These are phyloP conservation scores for Pharmacophagus antenor DNA, from an alignment of 2,888 invertebrate species.

Conservation along the genomic window DNA sequence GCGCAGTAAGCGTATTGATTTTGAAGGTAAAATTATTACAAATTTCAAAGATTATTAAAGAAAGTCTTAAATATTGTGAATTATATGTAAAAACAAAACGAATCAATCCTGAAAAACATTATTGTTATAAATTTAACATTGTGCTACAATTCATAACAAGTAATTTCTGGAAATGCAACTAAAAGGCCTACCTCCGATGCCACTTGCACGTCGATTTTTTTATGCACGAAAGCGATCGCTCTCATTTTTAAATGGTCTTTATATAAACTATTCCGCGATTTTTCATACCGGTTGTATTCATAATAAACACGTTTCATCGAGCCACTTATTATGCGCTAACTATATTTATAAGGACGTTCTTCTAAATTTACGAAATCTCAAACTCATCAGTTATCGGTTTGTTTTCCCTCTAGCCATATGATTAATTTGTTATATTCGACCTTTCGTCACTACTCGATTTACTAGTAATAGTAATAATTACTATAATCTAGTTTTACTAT, in stretches of 20 bases:
- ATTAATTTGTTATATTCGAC: too few species aligned
- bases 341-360: slow-evolving; percentile 54
- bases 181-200: slow-evolving; percentile 34
- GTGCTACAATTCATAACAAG: slow-evolving; percentile 32
- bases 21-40: too few species aligned
- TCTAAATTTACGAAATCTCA: slow-evolving; percentile 38
- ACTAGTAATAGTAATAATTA: not conserved
- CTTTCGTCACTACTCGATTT: too few species aligned
- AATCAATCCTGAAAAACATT: not conserved
- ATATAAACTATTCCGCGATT: slow-evolving; percentile 61
- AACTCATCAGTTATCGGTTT: slow-evolving; percentile 36
- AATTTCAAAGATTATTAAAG: too few species aligned
- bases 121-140: slow-evolving; percentile 7
- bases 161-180: slow-evolving; percentile 45
- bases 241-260: slow-evolving; percentile 59
- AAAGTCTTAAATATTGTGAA: too few species aligned
- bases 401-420: too few species aligned
- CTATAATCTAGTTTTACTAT: not conserved
- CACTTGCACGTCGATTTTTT: slow-evolving; percentile 55
- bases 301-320: slow-evolving; percentile 64
- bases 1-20: too few species aligned
- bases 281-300: slow-evolving; percentile 64
- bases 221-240: slow-evolving; percentile 53
- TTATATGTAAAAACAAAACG: too few species aligned
- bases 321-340: slow-evolving; percentile 62